Evolutionary conservation across 2,797 vertebrate genomes (phyloP), one percentile per base, ranked within the genome.

Genomic region (Gobio occitaniae): DNA sequence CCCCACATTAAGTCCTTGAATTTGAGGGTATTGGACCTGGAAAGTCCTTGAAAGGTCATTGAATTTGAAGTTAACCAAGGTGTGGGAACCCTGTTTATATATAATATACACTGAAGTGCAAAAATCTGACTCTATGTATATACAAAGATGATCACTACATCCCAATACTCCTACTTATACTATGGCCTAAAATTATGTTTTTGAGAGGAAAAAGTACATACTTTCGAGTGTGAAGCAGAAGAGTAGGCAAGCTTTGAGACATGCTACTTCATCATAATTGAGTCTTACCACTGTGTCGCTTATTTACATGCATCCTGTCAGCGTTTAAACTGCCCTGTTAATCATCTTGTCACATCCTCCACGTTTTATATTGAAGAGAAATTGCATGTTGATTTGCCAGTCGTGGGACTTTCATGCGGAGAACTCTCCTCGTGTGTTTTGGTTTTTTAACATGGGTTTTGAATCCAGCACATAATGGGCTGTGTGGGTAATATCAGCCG

Each of bases 221-320:
- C 4, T 52, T 52, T 63, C 29, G n/a, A 63, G 61, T 29, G 61
- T 65, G 61, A 32, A 65, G 21, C 2, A 71, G 6, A 50, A 25
- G 13, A 72, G n/a, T 50, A n/a, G n/a, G 11, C 70, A 16, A 44
- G 7, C 36, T 41, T 38, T 70, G 68, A 9, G 36, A 41, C 36
- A 3, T 70, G 29, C n/a, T 63, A 29, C 61, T 15, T 63, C 25
- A 63, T 29, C 65, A 72, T 72, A 50, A 72, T 29, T 25, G 6
- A 1, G 2, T 72, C 70, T 50, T 29, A 25, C 21, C 44, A 6
- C 19, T 25, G 21, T 48, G 10, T 47, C 19, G 13, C 21, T 71
- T 71, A 48, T 21, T 71, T 47, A 44, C 69, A 72, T 72, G 70
- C 7, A 72, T 29, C 70, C 44, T 72, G 38, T 72, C 21, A 50